Evolutionary conservation across 2,888 invertebrate species (phyloP).

Genomic region (Chloromyia formosa): DNA sequence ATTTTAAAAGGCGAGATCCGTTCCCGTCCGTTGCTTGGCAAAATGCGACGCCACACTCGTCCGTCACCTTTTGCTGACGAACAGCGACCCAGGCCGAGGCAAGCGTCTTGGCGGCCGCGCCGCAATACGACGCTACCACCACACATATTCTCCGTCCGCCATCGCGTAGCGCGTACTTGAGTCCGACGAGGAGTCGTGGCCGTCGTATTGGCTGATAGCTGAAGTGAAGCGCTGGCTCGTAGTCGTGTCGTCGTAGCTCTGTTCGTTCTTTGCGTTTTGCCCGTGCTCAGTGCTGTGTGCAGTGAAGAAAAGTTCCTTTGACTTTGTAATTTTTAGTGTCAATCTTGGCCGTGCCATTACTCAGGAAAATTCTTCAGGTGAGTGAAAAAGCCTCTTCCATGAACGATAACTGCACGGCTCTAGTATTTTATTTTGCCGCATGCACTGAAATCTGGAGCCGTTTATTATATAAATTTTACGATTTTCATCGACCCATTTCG

Average conservation of each 20-base stretch:
- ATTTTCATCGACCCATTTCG: constrained; percentile 57
- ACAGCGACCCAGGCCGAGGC: not conserved
- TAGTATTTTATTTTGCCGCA: constrained; percentile 53
- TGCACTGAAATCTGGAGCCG: constrained; percentile 53
- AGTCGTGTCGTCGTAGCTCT: not conserved
- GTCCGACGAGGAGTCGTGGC: not conserved
- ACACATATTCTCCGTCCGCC: not conserved
- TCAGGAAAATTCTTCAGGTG: constrained; percentile 57
- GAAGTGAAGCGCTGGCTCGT: constrained; percentile 1
- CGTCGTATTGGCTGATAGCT: constrained; percentile 18
- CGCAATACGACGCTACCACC: not conserved
- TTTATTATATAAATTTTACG: constrained; percentile 60
- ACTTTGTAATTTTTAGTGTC: constrained; percentile 51
- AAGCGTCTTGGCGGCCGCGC: not conserved
- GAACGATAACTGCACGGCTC: constrained; percentile 53
- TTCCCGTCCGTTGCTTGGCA: too few species aligned
- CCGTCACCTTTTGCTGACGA: not conserved
- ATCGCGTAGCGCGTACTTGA: not conserved
- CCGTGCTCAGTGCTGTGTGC: constrained; percentile 17
- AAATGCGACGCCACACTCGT: not conserved
- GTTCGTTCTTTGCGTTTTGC: constrained; percentile 16
- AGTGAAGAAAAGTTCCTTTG: constrained; percentile 34
- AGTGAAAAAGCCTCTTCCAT: constrained; percentile 58
- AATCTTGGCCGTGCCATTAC: constrained; percentile 56
- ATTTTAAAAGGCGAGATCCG: too few species aligned